These are phyloP conservation scores for Pangasius mekongensis DNA, from an alignment of 2,797 vertebrate genomes.

Conservation along the genomic window DNA sequence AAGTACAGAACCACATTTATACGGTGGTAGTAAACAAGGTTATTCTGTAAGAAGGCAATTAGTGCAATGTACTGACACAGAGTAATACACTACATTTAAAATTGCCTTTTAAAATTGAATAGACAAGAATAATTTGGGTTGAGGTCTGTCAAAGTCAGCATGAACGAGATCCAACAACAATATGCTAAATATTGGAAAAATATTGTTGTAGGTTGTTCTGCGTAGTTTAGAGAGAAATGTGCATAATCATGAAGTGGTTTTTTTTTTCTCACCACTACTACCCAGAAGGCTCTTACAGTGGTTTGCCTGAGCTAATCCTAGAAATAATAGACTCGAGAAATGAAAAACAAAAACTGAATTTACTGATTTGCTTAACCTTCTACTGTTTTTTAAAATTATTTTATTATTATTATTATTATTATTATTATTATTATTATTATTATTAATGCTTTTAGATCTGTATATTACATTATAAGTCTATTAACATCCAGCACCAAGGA, in stretches of 20 bases:
- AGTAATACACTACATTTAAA: neutral
- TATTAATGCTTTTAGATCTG: neutral
- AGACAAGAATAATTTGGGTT: neutral
- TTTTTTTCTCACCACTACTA: neutral
- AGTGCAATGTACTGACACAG: neutral
- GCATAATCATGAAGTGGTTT: neutral
- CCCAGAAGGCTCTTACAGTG: neutral
- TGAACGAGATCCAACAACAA: neutral
- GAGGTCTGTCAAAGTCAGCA: neutral
- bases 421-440: no score
- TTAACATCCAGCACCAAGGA: neutral
- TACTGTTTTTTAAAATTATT: neutral
- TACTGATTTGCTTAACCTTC: neutral
- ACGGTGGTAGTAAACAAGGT: neutral
- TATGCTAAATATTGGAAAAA: neutral
- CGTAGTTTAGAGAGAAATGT: neutral
- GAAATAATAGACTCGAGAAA: neutral
- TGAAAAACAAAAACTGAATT: neutral
- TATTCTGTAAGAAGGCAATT: neutral
- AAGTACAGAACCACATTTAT: neutral
- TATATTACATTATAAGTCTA: neutral
- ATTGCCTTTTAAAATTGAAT: neutral
- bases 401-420: no score
- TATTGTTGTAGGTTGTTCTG: neutral
- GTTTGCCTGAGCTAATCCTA: neutral